phyloP scores from a whole-genome alignment of 2,797 vertebrate species.

The Silurus lanzhouensis region DNA sequence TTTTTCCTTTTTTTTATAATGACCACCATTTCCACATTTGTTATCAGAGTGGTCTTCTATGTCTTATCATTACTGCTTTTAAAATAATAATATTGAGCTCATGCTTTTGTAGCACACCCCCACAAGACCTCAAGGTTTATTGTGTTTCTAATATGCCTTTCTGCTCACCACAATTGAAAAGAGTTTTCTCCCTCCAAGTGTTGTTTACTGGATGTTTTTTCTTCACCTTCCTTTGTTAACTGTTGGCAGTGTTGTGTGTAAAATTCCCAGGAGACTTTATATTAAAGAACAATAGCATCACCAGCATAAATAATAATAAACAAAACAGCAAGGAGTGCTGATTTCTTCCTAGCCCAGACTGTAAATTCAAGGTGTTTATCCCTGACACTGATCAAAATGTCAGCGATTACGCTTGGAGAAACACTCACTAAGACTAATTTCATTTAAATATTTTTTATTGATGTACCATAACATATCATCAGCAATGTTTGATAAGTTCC shows the following conservation, averaged over 20 bases:
- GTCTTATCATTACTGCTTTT: background rate
- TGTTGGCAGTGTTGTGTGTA: background rate
- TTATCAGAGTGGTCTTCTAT: background rate
- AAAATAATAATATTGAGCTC: background rate
- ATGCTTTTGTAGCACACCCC: background rate
- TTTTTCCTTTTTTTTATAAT: background rate
- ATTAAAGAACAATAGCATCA: background rate
- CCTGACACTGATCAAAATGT: background rate
- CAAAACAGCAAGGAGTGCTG: background rate
- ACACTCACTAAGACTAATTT: background rate
- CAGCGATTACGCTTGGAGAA: background rate
- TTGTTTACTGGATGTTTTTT: background rate
- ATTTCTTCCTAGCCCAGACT: background rate
- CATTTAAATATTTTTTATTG: background rate
- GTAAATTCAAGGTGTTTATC: background rate
- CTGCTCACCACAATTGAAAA: no score
- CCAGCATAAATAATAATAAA: background rate
- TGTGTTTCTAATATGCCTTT: background rate
- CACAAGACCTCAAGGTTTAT: background rate
- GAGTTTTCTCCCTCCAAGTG: background rate
- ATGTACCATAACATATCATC: background rate
- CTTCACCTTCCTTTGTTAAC: background rate
- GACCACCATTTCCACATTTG: background rate
- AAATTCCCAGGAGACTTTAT: background rate
- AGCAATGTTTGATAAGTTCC: background rate